Evolutionary conservation across 1,140 invertebrate species (phyloP).

Genomic region (Limonius californicus): DNA sequence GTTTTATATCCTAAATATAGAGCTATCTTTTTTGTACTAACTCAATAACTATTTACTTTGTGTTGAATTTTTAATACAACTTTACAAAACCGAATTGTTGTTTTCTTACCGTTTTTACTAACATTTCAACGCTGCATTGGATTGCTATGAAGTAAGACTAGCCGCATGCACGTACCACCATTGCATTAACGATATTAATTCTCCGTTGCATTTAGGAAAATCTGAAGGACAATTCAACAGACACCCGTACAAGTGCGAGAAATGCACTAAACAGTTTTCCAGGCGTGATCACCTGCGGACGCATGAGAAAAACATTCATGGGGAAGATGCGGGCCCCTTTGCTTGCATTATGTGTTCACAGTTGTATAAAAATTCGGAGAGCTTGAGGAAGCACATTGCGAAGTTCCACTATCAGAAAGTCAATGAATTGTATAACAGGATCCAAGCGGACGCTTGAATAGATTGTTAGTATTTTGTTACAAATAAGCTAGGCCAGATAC

Average conservation of each 20-base stretch:
- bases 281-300: constrained; percentile 46
- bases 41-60: too few species aligned
- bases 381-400: constrained; percentile 47
- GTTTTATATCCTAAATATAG: too few species aligned
- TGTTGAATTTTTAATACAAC: too few species aligned
- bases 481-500: too few species aligned
- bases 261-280: constrained; percentile 45
- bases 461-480: too few species aligned
- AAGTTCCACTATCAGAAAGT: constrained; percentile 44
- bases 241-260: constrained; percentile 40
- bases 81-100: too few species aligned
- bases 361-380: constrained; percentile 47
- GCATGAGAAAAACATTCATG: constrained; percentile 48
- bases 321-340: constrained; percentile 47
- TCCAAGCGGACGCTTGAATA: constrained; percentile 23
- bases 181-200: background rate
- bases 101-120: constrained; percentile 2
- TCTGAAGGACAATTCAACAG: constrained; percentile 23
- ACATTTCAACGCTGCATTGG: constrained; percentile 20
- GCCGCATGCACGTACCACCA: constrained; percentile 5
- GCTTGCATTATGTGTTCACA: constrained; percentile 44
- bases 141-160: constrained; percentile 22
- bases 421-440: constrained; percentile 18
- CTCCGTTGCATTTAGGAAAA: constrained; percentile 19
- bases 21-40: too few species aligned